phyloP scores from a whole-genome alignment of 2,888 invertebrate genomes.

The Dryococelus australis region DNA sequence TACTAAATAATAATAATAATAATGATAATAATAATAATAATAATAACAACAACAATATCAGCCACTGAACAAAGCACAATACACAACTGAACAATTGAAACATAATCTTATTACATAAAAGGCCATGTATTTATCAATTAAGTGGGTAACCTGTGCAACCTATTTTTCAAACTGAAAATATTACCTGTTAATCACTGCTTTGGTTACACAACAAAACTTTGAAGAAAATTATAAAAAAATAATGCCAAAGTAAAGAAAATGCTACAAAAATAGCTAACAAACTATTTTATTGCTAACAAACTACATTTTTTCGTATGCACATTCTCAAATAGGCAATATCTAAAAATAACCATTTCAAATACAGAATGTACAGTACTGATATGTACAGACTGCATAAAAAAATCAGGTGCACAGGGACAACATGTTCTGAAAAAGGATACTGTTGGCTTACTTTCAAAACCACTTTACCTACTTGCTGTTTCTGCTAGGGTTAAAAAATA shows the following conservation, averaged over 20 bases:
- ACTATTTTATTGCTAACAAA: neutral
- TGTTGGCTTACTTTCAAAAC: slow-evolving; percentile 7
- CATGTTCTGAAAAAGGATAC: neutral
- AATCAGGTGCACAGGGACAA: neutral
- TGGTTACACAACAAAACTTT: neutral
- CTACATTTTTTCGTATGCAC: too few relatives aligned
- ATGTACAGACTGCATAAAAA: neutral
- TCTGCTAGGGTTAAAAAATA: too few relatives aligned
- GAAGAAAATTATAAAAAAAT: neutral
- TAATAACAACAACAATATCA: too few relatives aligned
- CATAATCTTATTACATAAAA: neutral
- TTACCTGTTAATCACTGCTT: too few relatives aligned
- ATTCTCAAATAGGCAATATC: too few relatives aligned
- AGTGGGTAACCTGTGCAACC: neutral
- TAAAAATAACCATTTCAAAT: too few relatives aligned
- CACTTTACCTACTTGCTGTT: neutral
- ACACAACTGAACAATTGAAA: neutral
- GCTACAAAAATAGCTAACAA: neutral
- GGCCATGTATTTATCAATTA: neutral
- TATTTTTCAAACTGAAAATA: neutral
- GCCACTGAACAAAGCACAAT: neutral
- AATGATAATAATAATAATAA: neutral
- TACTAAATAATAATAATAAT: neutral
- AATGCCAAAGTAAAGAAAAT: neutral
- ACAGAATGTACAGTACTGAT: neutral